Percentiles rank a stretch among this genome's conserved stretches.
Evolutionary conservation across 92 coral and sea anemone species (phyloP).

Genomic region (Heteractis magnifica): DNA sequence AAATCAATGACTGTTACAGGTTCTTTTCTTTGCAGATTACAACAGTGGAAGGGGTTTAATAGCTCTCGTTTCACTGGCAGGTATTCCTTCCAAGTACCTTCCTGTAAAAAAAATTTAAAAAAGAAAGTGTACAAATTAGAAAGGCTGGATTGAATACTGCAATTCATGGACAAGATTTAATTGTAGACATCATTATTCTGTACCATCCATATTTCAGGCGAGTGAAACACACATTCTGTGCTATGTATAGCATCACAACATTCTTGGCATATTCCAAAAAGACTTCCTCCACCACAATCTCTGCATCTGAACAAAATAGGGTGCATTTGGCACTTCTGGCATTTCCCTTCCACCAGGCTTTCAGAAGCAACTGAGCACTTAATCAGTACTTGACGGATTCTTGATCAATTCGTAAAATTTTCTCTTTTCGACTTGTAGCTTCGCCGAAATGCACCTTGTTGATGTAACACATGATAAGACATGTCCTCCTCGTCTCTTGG

Average conservation of each 20-base stretch:
- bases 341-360: too few species aligned
- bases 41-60: neutral
- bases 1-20: neutral
- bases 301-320: neutral
- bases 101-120: neutral
- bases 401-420: too few species aligned
- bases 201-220: neutral
- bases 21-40: neutral
- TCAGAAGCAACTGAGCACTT: too few species aligned
- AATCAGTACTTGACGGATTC: too few species aligned
- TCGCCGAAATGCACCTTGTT: too few species aligned
- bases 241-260: neutral
- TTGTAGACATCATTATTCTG: neutral
- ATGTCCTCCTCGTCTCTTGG: too few species aligned
- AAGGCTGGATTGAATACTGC: too few species aligned
- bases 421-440: too few species aligned
- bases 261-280: neutral
- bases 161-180: too few species aligned
- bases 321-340: neutral
- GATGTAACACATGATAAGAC: too few species aligned
- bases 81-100: neutral
- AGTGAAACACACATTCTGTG: neutral
- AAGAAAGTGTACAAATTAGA: neutral
- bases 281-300: neutral
- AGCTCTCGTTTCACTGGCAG: neutral